Percentiles rank a stretch among this genome's conserved stretches.
These are phyloP conservation scores for Brachyopa scutellaris DNA, from an alignment of 2,888 invertebrate species.

Conservation along the genomic window DNA sequence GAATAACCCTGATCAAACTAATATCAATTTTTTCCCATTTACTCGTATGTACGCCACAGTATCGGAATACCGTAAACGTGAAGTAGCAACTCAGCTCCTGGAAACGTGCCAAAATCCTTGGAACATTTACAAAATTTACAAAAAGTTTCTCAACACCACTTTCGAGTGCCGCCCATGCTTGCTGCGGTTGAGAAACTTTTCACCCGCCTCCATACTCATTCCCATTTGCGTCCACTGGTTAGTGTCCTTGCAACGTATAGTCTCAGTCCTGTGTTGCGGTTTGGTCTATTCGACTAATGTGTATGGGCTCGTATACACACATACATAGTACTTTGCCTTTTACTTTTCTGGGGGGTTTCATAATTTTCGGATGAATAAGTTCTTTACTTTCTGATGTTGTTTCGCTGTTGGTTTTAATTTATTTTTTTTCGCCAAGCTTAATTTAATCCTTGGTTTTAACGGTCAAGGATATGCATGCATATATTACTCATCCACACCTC, in stretches of 20 bases:
- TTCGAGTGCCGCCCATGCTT: slow-evolving; percentile 6
- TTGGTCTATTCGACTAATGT: slow-evolving; percentile 48
- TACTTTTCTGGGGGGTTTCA: slow-evolving; percentile 1
- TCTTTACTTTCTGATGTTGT: neutral
- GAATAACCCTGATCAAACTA: slow-evolving; percentile 25
- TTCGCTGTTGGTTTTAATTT: neutral
- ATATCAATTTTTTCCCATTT: no score
- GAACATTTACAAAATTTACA: slow-evolving; percentile 11
- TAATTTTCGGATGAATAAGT: slow-evolving; percentile 43
- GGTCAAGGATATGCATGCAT: slow-evolving; percentile 9
- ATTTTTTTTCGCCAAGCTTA: neutral
- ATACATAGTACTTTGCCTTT: slow-evolving; percentile 29
- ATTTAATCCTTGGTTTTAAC: neutral
- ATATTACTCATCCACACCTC: no score
- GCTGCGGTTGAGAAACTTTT: slow-evolving; percentile 32
- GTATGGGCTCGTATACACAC: slow-evolving; percentile 44
- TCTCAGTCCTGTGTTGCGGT: neutral
- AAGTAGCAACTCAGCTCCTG: slow-evolving; percentile 28
- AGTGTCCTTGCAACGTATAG: neutral
- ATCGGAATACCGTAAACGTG: no score
- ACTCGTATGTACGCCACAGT: no score
- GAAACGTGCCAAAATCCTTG: slow-evolving; percentile 7
- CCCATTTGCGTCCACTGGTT: neutral
- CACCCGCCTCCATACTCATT: neutral
- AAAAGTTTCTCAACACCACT: slow-evolving; percentile 4